These are phyloP conservation scores for Sebastes melanostomus DNA, from an alignment of 2,797 vertebrate species.

Conservation along the genomic window DNA sequence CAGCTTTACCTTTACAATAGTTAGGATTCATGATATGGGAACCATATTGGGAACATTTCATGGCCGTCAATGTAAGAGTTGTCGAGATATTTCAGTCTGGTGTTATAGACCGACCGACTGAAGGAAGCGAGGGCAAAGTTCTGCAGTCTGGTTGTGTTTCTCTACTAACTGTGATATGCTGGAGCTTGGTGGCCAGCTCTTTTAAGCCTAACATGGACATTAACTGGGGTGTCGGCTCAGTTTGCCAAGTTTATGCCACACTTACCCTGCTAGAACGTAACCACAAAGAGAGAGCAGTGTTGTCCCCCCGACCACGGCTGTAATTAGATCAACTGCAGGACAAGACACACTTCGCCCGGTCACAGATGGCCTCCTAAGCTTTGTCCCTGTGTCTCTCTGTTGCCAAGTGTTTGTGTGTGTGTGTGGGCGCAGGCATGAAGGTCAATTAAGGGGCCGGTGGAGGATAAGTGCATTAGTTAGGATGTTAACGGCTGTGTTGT, in stretches of 20 bases:
- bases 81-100: not conserved
- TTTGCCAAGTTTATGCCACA: slow-evolving; percentile 26
- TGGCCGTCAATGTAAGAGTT: not conserved
- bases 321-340: slow-evolving; percentile 76
- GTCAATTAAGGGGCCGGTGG: slow-evolving; percentile 67
- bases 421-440: slow-evolving; percentile 30
- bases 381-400: slow-evolving; percentile 46
- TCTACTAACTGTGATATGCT: not conserved
- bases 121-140: not conserved
- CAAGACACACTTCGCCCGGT: slow-evolving; percentile 58
- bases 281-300: slow-evolving; percentile 43
- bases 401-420: slow-evolving; percentile 48
- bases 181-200: slow-evolving; percentile 5
- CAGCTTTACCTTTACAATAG: not conserved
- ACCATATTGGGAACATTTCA: not conserved
- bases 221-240: slow-evolving; percentile 11
- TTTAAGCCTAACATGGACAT: slow-evolving; percentile 22
- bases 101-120: not conserved
- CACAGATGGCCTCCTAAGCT: slow-evolving; percentile 75
- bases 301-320: slow-evolving; percentile 65
- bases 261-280: slow-evolving; percentile 37
- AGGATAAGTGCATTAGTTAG: slow-evolving; percentile 72
- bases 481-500: slow-evolving; percentile 67
- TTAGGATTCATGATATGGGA: not conserved
- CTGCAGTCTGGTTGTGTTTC: not conserved